These are phyloP conservation scores for Centropus unirufus DNA, from an alignment of 2,113 vertebrate species.

Conservation along the genomic window DNA sequence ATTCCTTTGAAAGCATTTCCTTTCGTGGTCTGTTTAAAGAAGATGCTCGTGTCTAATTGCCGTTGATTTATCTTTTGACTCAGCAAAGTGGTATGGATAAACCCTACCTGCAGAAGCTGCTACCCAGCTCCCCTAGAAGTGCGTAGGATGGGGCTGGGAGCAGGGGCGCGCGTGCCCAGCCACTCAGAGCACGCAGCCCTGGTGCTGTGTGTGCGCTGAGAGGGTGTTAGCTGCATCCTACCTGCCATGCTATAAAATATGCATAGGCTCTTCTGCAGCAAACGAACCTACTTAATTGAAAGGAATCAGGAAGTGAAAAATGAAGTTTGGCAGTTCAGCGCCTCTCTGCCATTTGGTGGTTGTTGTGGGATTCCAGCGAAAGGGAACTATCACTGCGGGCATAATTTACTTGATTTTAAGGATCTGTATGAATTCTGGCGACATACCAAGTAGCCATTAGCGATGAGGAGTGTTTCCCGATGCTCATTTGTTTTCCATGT, in stretches of 20 bases:
- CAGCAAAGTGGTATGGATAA: rapidly evolving
- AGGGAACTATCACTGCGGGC: conserved; percentile 20
- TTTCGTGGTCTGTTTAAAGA: neutral
- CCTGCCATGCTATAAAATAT: neutral
- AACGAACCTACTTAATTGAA: conserved; percentile 7
- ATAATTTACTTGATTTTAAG: conserved; percentile 41
- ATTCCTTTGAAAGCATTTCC: neutral
- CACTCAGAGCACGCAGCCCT: rapidly evolving
- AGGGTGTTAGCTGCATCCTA: neutral
- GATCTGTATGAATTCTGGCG: conserved; percentile 29
- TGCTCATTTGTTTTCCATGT: conserved; percentile 45
- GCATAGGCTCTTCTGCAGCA: neutral
- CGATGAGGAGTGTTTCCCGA: neutral
- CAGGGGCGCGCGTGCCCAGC: rapidly evolving
- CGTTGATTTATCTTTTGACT: neutral
- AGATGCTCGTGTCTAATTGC: rapidly evolving
- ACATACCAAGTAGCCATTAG: conserved; percentile 16
- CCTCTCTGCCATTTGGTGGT: neutral
- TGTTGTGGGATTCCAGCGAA: conserved; percentile 5
- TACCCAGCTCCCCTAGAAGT: rapidly evolving
- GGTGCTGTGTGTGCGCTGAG: neutral
- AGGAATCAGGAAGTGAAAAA: conserved; percentile 41
- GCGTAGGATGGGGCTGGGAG: neutral
- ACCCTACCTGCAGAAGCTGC: neutral
- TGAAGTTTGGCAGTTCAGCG: conserved; percentile 53